phyloP scores from a whole-genome alignment of 2,888 invertebrate species.

The Xestia ashworthii region DNA sequence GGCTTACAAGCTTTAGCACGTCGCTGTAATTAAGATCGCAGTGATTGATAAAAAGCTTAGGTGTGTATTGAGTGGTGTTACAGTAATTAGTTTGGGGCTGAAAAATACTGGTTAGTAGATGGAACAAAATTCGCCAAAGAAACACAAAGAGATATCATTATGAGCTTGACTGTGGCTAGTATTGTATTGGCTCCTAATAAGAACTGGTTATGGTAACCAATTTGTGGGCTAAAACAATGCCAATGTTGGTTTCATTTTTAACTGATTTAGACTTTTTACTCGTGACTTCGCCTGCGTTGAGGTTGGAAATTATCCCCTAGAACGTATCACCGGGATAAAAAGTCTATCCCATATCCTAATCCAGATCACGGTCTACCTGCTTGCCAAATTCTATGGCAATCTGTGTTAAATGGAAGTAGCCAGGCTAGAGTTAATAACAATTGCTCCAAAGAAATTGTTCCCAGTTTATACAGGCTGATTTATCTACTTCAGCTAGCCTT shows the following conservation, averaged over 20 bases:
- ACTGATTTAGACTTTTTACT: too few relatives aligned
- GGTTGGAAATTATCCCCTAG: neutral
- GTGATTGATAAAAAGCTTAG: slow-evolving; percentile 26
- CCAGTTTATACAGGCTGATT: too few relatives aligned
- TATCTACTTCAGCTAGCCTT: neutral
- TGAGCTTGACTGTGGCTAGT: too few relatives aligned
- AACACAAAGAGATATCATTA: too few relatives aligned
- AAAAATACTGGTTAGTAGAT: neutral
- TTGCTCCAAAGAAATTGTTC: neutral
- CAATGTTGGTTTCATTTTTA: too few relatives aligned
- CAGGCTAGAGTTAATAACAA: too few relatives aligned
- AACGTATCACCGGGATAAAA: neutral
- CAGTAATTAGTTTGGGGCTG: neutral
- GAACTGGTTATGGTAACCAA: neutral
- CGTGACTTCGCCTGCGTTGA: too few relatives aligned
- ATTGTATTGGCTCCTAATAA: too few relatives aligned
- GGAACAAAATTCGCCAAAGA: neutral
- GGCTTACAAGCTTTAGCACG: neutral
- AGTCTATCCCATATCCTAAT: neutral
- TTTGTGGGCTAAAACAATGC: neutral
- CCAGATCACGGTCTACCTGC: neutral
- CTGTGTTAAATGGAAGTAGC: neutral
- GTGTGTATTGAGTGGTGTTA: neutral
- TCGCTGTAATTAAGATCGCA: slow-evolving; percentile 15
- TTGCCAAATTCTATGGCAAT: neutral